Evolutionary conservation across 2,888 invertebrate genomes (phyloP).

Genomic region (Drosophila paranaensis): DNA sequence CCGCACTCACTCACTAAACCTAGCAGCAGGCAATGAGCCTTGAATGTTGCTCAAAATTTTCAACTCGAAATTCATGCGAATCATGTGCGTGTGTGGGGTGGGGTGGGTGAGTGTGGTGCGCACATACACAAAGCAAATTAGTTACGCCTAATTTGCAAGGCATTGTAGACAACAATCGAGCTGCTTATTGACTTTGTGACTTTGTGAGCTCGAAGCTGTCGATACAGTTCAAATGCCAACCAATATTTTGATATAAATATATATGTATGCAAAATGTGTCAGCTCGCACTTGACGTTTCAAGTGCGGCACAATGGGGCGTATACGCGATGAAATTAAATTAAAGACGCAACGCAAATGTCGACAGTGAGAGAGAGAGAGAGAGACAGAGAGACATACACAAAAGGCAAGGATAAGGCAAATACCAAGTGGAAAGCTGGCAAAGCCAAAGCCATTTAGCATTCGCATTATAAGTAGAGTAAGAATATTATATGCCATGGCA

Average conservation of each 20-base stretch:
- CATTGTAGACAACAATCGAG: conserved; percentile 67
- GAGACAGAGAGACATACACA: not conserved
- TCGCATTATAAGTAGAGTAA: conserved; percentile 8
- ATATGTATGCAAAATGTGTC: not conserved
- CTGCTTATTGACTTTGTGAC: conserved; percentile 45
- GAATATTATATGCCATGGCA: conserved; percentile 1
- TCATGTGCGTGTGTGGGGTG: not conserved
- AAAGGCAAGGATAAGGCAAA: no score
- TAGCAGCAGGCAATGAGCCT: conserved; percentile 50
- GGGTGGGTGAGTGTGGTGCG: not conserved
- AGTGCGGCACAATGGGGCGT: conserved; percentile 43
- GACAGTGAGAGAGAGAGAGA: conserved; percentile 1
- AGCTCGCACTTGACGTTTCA: conserved; percentile 39
- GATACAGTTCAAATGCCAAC: conserved; percentile 58
- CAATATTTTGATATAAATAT: conserved; percentile 21
- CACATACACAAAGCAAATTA: conserved; percentile 66
- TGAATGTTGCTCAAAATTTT: conserved; percentile 56
- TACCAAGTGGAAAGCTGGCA: not conserved
- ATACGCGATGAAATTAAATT: conserved; percentile 57
- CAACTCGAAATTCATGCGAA: conserved; percentile 29
- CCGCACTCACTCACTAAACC: not conserved
- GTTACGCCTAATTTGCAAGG: conserved; percentile 74
- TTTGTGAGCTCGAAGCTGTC: conserved; percentile 23
- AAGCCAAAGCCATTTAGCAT: conserved; percentile 29
- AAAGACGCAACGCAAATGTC: conserved; percentile 30